Evolutionary conservation across 2,113 vertebrate genomes (phyloP).

Genomic region (Channa argus): DNA sequence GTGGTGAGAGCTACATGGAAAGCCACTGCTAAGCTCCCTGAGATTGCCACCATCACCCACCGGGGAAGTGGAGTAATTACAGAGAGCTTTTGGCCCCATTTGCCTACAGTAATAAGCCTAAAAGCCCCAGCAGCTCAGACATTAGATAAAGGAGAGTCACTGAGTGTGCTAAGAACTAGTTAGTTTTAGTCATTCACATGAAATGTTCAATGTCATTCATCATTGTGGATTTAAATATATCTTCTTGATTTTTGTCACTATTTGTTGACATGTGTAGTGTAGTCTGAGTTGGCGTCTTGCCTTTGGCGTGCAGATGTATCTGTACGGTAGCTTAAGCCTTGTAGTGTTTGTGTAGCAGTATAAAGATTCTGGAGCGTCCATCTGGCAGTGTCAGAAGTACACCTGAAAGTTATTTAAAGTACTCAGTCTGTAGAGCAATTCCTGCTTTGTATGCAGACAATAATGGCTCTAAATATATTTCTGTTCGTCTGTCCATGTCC

Average conservation of each 20-base stretch:
- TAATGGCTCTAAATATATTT: background rate
- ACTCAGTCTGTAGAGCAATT: background rate
- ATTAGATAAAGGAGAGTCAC: conserved; percentile 67
- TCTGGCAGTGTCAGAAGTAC: conserved; percentile 31
- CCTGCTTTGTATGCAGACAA: conserved; percentile 53
- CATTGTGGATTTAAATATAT: conserved; percentile 10
- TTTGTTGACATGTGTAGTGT: conserved; percentile 5
- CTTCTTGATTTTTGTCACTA: conserved; percentile 4
- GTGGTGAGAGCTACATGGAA: conserved; percentile 52
- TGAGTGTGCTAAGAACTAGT: conserved; percentile 34
- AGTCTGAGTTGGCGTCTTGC: background rate
- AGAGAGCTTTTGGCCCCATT: conserved; percentile 72
- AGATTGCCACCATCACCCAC: conserved; percentile 66
- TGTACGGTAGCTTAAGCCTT: background rate
- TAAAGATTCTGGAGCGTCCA: conserved; percentile 35
- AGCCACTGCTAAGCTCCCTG: conserved; percentile 70
- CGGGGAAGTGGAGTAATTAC: conserved; percentile 75
- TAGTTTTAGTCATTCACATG: conserved; percentile 29
- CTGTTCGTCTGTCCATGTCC: conserved; percentile 12
- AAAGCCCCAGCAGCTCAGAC: conserved; percentile 61
- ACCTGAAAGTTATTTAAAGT: conserved; percentile 51
- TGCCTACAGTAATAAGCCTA: conserved; percentile 70
- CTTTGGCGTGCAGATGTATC: conserved; percentile 6
- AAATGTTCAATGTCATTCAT: background rate
- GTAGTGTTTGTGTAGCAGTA: background rate